Conservation (phyloP, 1,140 invertebrate species). For the Xylocopa sonorina region DNA sequence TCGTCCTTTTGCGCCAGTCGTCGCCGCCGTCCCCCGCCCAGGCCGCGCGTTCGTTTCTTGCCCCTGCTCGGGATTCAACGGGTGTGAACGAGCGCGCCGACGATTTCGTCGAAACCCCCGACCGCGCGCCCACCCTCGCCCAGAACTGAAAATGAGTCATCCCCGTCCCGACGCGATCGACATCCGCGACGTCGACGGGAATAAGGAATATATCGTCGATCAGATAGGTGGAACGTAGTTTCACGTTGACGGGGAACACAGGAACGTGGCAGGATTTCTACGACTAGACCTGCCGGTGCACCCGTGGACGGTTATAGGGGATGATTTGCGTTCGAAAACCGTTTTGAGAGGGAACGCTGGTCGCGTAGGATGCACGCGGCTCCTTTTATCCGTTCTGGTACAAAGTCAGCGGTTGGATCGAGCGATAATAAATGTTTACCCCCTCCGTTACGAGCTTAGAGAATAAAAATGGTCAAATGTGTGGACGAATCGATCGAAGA, state of each 20-base stretch:
- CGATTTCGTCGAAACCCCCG: no score
- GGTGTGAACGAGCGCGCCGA: slow-evolving; percentile 55
- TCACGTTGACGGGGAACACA: slow-evolving; percentile 36
- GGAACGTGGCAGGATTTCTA: neutral
- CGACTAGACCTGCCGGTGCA: neutral
- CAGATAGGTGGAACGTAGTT: slow-evolving; percentile 47
- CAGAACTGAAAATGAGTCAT: slow-evolving; percentile 41
- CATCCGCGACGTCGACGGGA: slow-evolving; percentile 40
- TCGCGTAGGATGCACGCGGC: neutral
- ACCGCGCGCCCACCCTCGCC: neutral
- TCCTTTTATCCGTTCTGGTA: neutral
- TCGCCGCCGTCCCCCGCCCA: no score
- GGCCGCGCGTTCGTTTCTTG: neutral
- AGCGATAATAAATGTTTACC: neutral
- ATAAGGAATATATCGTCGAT: slow-evolving; percentile 49
- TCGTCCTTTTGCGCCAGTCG: neutral
- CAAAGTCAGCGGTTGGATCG: neutral
- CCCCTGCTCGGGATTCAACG: slow-evolving; percentile 46
- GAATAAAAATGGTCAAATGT: neutral
- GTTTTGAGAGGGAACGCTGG: neutral
- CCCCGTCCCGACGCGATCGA: slow-evolving; percentile 23
- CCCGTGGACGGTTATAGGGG: neutral
- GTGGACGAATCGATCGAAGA: no score
- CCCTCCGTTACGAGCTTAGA: neutral
- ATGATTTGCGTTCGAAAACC: slow-evolving; percentile 22